Conservation (phyloP, 2,113 vertebrate genomes). For the Nothocercus nigrocapillus region DNA sequence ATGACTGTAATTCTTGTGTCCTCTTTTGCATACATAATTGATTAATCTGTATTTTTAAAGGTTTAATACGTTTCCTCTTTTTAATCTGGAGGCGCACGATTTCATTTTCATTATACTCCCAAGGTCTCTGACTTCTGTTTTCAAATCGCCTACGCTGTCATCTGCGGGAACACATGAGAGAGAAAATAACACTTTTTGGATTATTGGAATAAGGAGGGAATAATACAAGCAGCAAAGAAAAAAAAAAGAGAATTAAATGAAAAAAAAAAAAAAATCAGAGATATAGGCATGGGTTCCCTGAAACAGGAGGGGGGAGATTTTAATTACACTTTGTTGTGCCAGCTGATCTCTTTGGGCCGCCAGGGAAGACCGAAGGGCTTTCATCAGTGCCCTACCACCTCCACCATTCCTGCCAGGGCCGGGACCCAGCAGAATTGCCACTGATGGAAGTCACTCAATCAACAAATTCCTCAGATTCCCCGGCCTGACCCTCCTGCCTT, state of each 20-base stretch:
- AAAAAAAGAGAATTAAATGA: slow-evolving; percentile 4
- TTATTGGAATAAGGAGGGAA: slow-evolving; percentile 43
- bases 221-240: slow-evolving; percentile 16
- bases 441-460: background rate
- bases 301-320: slow-evolving; percentile 11
- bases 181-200: slow-evolving; percentile 44
- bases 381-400: background rate
- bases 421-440: background rate
- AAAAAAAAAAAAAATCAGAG: background rate
- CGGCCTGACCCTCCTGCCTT: background rate
- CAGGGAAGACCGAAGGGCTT: background rate
- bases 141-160: slow-evolving; percentile 6
- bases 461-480: background rate
- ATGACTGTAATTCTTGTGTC: slow-evolving; percentile 67
- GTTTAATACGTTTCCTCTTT: slow-evolving; percentile 60
- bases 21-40: slow-evolving; percentile 76
- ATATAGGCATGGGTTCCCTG: background rate
- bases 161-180: slow-evolving; percentile 41
- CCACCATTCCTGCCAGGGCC: background rate
- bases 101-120: slow-evolving; percentile 60
- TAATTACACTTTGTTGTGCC: slow-evolving; percentile 8
- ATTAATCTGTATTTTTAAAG: slow-evolving; percentile 75
- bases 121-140: slow-evolving; percentile 62
- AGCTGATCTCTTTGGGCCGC: background rate
- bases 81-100: slow-evolving; percentile 60